Conservation (phyloP, 1,140 invertebrate species). For the Centruroides vittatus region DNA sequence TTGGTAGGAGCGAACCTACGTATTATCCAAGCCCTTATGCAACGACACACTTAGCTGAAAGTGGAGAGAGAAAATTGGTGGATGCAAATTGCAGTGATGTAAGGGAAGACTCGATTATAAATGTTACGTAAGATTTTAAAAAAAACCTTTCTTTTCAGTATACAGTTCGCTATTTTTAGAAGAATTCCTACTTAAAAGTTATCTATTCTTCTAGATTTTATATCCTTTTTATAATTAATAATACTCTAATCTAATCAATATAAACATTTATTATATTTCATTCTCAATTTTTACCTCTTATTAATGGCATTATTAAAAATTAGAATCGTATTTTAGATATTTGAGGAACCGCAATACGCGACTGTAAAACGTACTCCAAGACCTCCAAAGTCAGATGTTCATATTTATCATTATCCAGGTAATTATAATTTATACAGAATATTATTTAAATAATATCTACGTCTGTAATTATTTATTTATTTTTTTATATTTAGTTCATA, state of each 20-base stretch:
- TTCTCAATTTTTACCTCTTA: too few relatives aligned
- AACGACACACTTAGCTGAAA: conserved; percentile 12
- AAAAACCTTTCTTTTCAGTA: neutral
- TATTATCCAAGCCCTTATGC: conserved; percentile 16
- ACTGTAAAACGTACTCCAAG: conserved; percentile 19
- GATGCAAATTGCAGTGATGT: conserved; percentile 4
- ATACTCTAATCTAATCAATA: too few relatives aligned
- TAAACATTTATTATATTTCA: too few relatives aligned
- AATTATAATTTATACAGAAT: neutral
- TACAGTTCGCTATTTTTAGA: too few relatives aligned
- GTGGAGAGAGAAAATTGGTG: conserved; percentile 5
- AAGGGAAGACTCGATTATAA: neutral
- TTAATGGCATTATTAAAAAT: too few relatives aligned
- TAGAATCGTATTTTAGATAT: neutral
- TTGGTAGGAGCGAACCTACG: conserved; percentile 2
- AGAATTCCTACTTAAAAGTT: too few relatives aligned
- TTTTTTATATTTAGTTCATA: too few relatives aligned
- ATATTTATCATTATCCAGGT: conserved; percentile 19
- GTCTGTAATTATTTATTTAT: too few relatives aligned
- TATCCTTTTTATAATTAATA: too few relatives aligned
- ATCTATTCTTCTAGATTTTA: too few relatives aligned
- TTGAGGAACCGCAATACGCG: conserved; percentile 17
- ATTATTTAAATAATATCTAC: too few relatives aligned
- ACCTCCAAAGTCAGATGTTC: conserved; percentile 15
- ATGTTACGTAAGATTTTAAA: neutral